Percentiles rank a stretch among this genome's conserved stretches.
Evolutionary conservation across 92 coral and sea anemone genomes (phyloP).

Genomic region (Porites lobata): DNA sequence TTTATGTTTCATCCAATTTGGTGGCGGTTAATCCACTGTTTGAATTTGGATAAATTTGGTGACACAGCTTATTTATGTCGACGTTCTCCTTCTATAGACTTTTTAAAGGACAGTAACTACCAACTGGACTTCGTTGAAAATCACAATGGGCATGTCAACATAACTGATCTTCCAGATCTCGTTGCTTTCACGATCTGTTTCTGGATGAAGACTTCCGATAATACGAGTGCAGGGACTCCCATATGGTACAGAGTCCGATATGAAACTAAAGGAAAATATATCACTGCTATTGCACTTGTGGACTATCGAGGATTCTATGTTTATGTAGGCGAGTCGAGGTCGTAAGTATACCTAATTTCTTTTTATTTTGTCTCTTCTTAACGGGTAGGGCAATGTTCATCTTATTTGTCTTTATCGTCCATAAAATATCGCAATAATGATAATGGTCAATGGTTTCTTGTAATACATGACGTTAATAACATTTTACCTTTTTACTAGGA

Average conservation of each 20-base stretch:
- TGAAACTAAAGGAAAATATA: conserved; percentile 10
- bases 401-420: too few relatives aligned
- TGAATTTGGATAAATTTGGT: too few relatives aligned
- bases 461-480: too few relatives aligned
- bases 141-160: conserved; percentile 67
- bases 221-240: conserved; percentile 68
- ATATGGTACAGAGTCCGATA: conserved; percentile 69
- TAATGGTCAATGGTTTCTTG: neutral
- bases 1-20: too few relatives aligned
- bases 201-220: conserved; percentile 77
- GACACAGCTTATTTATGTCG: too few relatives aligned
- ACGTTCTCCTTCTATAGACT: neutral
- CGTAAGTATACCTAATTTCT: conserved; percentile 43
- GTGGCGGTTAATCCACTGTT: too few relatives aligned
- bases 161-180: conserved; percentile 73
- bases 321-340: neutral
- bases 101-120: conserved; percentile 42
- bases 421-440: too few relatives aligned
- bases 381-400: too few relatives aligned
- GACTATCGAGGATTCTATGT: conserved; percentile 62
- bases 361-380: neutral
- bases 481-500: neutral
- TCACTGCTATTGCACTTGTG: conserved; percentile 65
- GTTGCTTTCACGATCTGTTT: conserved; percentile 69
- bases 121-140: conserved; percentile 62